A percentile compares a stretch with the other conserved stretches of the same genome.
phyloP scores from a whole-genome alignment of 2,888 invertebrate genomes.

The Eristalinus aeneus region DNA sequence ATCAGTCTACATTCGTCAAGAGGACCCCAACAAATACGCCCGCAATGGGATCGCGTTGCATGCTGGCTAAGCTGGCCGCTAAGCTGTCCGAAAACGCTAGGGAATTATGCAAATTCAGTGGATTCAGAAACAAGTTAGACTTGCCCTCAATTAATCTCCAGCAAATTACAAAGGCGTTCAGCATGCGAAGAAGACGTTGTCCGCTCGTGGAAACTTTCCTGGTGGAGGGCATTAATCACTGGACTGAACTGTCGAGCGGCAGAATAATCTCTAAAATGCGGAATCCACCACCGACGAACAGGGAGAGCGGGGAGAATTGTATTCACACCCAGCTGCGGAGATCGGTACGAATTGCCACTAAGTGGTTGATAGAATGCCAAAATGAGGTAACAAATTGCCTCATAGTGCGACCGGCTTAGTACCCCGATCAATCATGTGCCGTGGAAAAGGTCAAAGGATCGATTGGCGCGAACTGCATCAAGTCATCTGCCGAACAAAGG shows the following conservation, averaged over 20 bases:
- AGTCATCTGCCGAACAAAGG: slow-evolving; percentile 30
- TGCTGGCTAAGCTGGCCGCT: background rate
- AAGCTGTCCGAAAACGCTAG: background rate
- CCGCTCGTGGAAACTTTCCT: background rate
- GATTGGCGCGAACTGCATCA: slow-evolving; percentile 23
- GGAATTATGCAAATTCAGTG: background rate
- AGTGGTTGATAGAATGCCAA: background rate
- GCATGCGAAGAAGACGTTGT: slow-evolving; percentile 10
- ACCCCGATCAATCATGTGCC: slow-evolving; percentile 44
- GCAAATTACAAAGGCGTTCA: slow-evolving; percentile 24
- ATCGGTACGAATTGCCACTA: slow-evolving; percentile 3
- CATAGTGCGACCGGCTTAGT: slow-evolving; percentile 7
- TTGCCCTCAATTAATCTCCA: slow-evolving; percentile 22
- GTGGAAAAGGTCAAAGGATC: slow-evolving; percentile 37
- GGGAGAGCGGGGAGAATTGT: background rate
- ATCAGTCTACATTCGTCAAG: slow-evolving; percentile 13
- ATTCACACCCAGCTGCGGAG: slow-evolving; percentile 26
- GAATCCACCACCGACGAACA: background rate
- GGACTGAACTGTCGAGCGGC: background rate
- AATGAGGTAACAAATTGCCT: slow-evolving; percentile 34
- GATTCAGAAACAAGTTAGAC: slow-evolving; percentile 20
- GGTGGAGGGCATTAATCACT: background rate
- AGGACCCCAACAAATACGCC: background rate
- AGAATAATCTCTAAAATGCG: slow-evolving; percentile 1
- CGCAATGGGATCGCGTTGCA: background rate